These are phyloP conservation scores for Agonum fuliginosum DNA, from an alignment of 2,888 invertebrate species.

Conservation along the genomic window DNA sequence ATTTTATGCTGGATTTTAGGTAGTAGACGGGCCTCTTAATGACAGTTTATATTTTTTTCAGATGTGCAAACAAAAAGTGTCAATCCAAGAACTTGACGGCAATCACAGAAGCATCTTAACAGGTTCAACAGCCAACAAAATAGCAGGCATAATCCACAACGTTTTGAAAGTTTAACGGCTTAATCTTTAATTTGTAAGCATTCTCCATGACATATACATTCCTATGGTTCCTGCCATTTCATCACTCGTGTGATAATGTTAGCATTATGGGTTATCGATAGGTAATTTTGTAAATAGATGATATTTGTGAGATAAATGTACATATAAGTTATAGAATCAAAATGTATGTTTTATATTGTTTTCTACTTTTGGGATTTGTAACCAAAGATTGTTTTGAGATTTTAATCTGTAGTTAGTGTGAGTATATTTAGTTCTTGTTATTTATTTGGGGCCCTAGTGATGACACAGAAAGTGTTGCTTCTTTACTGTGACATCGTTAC, in stretches of 20 bases:
- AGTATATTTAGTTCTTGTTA: conserved; percentile 55
- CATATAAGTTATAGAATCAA: conserved; percentile 41
- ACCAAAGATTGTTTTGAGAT: conserved; percentile 48
- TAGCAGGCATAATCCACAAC: conserved; percentile 77
- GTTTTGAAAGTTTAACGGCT: conserved; percentile 53
- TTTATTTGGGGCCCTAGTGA: conserved; percentile 53
- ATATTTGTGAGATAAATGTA: conserved; percentile 45
- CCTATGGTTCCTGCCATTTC: conserved; percentile 48
- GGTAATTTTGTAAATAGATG: conserved; percentile 45
- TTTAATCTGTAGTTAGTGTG: conserved; percentile 16
- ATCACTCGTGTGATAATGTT: conserved; percentile 47
- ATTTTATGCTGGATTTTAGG: too few relatives aligned
- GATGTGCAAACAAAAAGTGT: conserved; percentile 81
- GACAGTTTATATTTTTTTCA: too few relatives aligned
- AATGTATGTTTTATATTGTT: conserved; percentile 44
- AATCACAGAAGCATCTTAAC: conserved; percentile 92
- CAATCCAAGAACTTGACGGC: conserved; percentile 82
- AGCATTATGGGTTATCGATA: conserved; percentile 35
- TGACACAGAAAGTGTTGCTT: conserved; percentile 57
- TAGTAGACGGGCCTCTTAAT: too few relatives aligned
- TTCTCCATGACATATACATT: conserved; percentile 56
- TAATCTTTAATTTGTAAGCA: conserved; percentile 28
- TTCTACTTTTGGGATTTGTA: conserved; percentile 50
- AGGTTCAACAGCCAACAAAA: conserved; percentile 83
- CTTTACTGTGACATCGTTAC: conserved; percentile 54